A percentile compares a stretch with the other conserved stretches of the same genome.
These are phyloP conservation scores for Trichechus manatus DNA, from an alignment of 2,113 vertebrate species.

Conservation along the genomic window DNA sequence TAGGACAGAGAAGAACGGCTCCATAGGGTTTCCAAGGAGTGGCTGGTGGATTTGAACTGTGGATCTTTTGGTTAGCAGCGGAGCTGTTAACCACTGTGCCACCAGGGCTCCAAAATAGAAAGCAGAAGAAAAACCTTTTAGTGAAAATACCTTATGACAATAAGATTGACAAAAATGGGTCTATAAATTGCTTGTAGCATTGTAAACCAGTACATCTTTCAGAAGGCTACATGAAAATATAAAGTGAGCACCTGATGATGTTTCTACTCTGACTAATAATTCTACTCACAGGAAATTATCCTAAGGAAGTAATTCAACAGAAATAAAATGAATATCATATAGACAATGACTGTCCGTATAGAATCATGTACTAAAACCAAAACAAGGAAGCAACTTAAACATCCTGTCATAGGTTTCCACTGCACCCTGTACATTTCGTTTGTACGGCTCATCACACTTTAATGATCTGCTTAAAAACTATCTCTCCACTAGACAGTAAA, in stretches of 20 bases:
- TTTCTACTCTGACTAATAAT: slow-evolving; percentile 2
- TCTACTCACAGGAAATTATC: slow-evolving; percentile 6
- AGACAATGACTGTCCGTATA: not conserved
- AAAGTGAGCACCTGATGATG: not conserved
- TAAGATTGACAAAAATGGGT: slow-evolving; percentile 7
- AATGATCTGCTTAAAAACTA: not conserved
- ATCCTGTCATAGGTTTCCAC: not conserved
- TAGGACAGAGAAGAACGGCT: too few relatives aligned
- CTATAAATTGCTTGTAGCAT: not conserved
- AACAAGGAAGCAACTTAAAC: not conserved
- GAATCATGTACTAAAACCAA: slow-evolving; percentile 18
- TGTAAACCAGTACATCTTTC: not conserved
- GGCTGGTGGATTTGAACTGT: too few relatives aligned
- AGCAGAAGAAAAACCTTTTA: not conserved
- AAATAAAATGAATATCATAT: not conserved
- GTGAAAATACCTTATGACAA: not conserved
- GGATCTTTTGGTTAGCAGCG: too few relatives aligned
- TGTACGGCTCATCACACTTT: not conserved
- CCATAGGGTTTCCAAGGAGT: too few relatives aligned
- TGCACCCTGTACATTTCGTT: not conserved
- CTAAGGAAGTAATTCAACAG: slow-evolving; percentile 41
- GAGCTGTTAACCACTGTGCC: too few relatives aligned
- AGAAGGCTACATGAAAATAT: not conserved
- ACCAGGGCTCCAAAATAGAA: too few relatives aligned
- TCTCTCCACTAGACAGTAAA: not conserved